Conservation (phyloP, 2,113 vertebrate genomes). For the Zapornia atra region DNA sequence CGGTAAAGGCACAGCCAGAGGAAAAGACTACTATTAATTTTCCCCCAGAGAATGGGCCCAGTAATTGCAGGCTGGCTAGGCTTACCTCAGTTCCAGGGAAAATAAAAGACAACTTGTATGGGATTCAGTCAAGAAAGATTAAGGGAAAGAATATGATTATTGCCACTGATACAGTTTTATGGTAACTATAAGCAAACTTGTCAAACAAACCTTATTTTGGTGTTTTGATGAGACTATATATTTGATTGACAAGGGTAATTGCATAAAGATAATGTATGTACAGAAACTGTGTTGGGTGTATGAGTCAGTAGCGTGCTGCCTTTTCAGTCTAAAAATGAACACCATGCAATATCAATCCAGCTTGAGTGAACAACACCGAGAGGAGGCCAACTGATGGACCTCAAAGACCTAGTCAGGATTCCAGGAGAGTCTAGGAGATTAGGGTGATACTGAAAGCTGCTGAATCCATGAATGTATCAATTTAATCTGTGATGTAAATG, state of each 20-base stretch:
- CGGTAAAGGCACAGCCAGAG: background rate
- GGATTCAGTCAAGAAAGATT: background rate
- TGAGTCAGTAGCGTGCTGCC: background rate
- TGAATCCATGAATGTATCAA: background rate
- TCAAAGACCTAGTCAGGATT: background rate
- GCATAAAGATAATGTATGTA: background rate
- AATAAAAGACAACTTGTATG: background rate
- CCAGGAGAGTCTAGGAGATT: background rate
- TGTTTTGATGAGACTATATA: background rate
- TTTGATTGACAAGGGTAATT: slow-evolving; percentile 4
- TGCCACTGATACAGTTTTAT: background rate
- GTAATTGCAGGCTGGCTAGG: background rate
- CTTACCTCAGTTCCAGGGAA: background rate
- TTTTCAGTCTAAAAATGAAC: background rate
- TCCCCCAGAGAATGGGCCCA: background rate
- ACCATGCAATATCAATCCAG: background rate
- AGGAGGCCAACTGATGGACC: background rate
- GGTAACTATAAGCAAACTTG: background rate
- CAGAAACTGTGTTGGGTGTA: background rate
- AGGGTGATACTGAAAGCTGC: background rate
- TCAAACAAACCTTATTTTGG: background rate
- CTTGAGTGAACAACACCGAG: background rate
- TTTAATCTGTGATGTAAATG: background rate
- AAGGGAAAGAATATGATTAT: background rate
- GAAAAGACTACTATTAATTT: background rate